Evolutionary conservation across 2,888 invertebrate genomes (phyloP).

Genomic region (Tetragonisca angustula): DNA sequence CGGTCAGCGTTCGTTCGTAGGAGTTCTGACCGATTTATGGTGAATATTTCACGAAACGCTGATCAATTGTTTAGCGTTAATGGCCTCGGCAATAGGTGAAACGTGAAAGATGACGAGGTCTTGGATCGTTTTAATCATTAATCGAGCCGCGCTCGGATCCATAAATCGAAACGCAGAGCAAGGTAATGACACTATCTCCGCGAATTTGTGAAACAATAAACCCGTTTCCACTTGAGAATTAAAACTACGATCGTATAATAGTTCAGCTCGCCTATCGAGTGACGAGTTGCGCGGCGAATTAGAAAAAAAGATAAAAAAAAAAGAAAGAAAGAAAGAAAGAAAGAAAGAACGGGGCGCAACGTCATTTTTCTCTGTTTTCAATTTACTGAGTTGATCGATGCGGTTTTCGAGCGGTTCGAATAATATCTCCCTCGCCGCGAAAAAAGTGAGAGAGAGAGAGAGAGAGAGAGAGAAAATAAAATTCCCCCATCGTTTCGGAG

Average conservation of each 20-base stretch:
- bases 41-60: constrained; percentile 6
- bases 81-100: background rate
- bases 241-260: too few relatives aligned
- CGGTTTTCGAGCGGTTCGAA: background rate
- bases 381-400: background rate
- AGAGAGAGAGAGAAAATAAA: background rate
- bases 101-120: background rate
- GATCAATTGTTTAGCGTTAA: background rate
- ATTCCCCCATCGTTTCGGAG: background rate
- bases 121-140: background rate
- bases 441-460: background rate
- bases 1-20: too few relatives aligned
- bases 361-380: background rate
- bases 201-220: background rate
- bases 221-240: background rate
- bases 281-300: too few relatives aligned
- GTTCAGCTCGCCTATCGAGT: too few relatives aligned
- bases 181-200: background rate
- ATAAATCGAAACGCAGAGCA: background rate
- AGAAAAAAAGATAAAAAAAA: too few relatives aligned
- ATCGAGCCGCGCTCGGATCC: background rate
- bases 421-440: background rate
- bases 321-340: too few relatives aligned
- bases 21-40: constrained; percentile 1
- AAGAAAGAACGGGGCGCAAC: background rate